phyloP scores from a whole-genome alignment of 2,113 vertebrate genomes.

The Rhombomys opimus region DNA sequence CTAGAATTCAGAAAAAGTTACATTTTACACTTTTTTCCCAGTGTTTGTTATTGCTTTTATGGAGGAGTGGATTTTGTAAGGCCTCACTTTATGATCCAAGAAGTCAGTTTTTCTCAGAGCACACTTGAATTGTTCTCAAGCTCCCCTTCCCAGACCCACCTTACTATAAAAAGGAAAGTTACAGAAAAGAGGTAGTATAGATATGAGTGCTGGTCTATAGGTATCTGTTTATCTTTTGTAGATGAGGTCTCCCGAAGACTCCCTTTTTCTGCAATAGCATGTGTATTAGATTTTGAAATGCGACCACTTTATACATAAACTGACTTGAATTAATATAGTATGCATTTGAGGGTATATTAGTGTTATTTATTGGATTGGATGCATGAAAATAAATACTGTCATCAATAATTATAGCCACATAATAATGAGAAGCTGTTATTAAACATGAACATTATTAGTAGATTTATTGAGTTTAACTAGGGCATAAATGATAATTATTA shows the following conservation, averaged over 20 bases:
- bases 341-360: not conserved
- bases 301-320: not conserved
- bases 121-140: not conserved
- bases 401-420: not conserved
- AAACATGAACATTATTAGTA: not conserved
- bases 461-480: not conserved
- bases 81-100: not conserved
- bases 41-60: not conserved
- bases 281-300: not conserved
- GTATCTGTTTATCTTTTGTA: not conserved
- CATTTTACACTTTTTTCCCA: not conserved
- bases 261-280: not conserved
- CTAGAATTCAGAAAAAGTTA: not conserved
- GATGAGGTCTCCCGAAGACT: not conserved
- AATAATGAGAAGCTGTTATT: not conserved
- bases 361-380: not conserved
- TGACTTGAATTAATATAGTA: not conserved
- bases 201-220: not conserved
- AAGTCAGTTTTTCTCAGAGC: not conserved
- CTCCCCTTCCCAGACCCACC: not conserved
- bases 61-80: not conserved
- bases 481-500: not conserved
- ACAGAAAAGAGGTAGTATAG: not conserved
- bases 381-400: not conserved
- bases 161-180: not conserved